Conservation (phyloP, 2,113 vertebrate genomes). For the Asarcornis scutulata region DNA sequence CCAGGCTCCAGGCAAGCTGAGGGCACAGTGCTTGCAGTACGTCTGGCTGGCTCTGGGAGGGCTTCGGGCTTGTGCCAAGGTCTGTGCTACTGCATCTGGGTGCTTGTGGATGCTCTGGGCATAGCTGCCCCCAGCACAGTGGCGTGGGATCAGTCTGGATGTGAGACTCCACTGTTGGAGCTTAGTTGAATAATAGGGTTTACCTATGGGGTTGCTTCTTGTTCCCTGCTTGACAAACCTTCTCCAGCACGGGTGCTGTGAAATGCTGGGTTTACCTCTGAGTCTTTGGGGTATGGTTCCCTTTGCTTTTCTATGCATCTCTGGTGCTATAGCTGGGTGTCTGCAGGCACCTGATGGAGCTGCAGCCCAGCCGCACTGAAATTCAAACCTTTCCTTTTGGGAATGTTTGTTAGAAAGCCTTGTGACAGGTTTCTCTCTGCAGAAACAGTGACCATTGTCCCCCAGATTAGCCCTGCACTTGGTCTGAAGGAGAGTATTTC, state of each 20-base stretch:
- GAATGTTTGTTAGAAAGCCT: accelerated
- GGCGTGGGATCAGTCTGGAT: background rate
- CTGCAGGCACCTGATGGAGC: accelerated
- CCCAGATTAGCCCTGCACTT: accelerated
- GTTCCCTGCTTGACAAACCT: background rate
- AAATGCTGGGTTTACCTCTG: too few relatives aligned
- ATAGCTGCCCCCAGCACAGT: accelerated
- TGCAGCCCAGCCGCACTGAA: background rate
- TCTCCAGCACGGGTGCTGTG: accelerated
- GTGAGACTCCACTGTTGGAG: background rate
- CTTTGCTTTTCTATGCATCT: accelerated
- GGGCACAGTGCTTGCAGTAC: background rate
- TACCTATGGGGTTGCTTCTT: accelerated
- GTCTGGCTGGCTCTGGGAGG: background rate
- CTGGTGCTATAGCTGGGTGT: background rate
- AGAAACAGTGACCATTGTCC: accelerated
- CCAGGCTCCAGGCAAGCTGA: background rate
- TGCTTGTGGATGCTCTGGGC: background rate
- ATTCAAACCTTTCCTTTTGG: accelerated
- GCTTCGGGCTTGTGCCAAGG: background rate
- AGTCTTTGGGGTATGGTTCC: accelerated
- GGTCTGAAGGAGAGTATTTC: accelerated
- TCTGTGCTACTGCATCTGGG: accelerated
- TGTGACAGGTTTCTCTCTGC: background rate
- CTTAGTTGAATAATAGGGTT: too few relatives aligned